phyloP scores from a whole-genome alignment of 2,113 vertebrate genomes.

The Oriolus oriolus region DNA sequence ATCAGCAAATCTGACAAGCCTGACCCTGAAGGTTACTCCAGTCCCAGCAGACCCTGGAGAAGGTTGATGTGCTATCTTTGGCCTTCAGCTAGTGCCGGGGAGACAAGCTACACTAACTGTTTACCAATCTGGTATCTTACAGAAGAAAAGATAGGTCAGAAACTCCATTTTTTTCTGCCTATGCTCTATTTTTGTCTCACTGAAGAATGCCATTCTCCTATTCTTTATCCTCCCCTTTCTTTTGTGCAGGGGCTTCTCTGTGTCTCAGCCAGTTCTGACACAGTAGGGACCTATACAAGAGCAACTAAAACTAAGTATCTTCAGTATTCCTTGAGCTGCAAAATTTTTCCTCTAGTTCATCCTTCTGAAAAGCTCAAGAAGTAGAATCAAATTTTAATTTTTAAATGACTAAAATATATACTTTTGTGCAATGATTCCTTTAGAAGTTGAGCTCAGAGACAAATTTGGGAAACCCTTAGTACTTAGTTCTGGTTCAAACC shows the following conservation, averaged over 20 bases:
- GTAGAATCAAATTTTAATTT: neutral
- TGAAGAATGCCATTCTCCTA: neutral
- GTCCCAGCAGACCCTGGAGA: conserved; percentile 28
- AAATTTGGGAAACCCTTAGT: neutral
- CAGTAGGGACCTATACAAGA: neutral
- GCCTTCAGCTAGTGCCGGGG: conserved; percentile 5
- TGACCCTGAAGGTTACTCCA: neutral
- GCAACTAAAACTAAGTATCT: neutral
- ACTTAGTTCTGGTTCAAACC: neutral
- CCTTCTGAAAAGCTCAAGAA: neutral
- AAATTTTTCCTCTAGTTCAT: neutral
- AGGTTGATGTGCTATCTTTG: neutral
- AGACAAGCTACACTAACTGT: neutral
- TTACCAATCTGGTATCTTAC: neutral
- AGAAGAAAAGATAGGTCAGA: neutral
- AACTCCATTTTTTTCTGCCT: neutral
- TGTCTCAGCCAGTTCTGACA: neutral
- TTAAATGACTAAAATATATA: neutral
- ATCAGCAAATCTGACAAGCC: conserved; percentile 34
- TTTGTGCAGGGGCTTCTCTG: neutral
- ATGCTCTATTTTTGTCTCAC: neutral
- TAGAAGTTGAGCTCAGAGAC: neutral
- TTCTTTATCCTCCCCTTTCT: neutral
- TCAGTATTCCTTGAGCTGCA: neutral
- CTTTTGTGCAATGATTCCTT: neutral